Evolutionary conservation across 2,888 invertebrate genomes (phyloP), one percentile per base, ranked within the genome.

Genomic region (Bedellia somnulentella): DNA sequence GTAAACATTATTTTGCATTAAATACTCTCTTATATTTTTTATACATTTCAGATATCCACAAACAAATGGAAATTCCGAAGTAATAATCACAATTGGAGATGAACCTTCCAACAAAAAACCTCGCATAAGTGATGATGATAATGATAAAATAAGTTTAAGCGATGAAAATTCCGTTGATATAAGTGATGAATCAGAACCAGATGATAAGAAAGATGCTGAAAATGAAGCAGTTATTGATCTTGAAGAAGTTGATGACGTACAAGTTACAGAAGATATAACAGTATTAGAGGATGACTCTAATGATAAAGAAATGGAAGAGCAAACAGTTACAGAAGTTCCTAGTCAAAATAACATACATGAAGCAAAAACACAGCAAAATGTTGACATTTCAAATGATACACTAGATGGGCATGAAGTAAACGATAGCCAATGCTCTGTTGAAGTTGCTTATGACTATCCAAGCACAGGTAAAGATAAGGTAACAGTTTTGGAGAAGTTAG

Each of bases 91-190:
- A 2, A 51, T 61, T 36, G 32, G 41, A 2, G 60, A 57, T 29
- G 73, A 62, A 35, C 70, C 73, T 0, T 31, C 39, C 1, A 45
- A 25, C 9, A 73, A 73, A 36, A 60, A 46, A 30, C 38, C 43
- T 3, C 54, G 63, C 4, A 16, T 57, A 12, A 48, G 46, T 15
- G 44, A 45, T 10, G 47, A 45, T n/a, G 34, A 38, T 2, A 12
- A 42, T 6, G 67, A 64, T 6, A 52, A 56, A 40, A 66, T 71
- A 25, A 64, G 63, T 31, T 37, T 71, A 8, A 67, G 66, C 36
- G 70, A 67, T 27, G 60, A 54, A 2, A 39, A 35, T n/a, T 59
- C 63, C 0, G 38, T 63, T 3, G 56, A 58, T 37, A 51, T 54
- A 13, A 48, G 51, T 12, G 58, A 59, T n/a, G 54, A 50, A 22